Percentiles rank a stretch among this genome's conserved stretches.
These are phyloP conservation scores for Sylvilagus bachmani DNA, from an alignment of 2,113 vertebrate genomes.

Conservation along the genomic window DNA sequence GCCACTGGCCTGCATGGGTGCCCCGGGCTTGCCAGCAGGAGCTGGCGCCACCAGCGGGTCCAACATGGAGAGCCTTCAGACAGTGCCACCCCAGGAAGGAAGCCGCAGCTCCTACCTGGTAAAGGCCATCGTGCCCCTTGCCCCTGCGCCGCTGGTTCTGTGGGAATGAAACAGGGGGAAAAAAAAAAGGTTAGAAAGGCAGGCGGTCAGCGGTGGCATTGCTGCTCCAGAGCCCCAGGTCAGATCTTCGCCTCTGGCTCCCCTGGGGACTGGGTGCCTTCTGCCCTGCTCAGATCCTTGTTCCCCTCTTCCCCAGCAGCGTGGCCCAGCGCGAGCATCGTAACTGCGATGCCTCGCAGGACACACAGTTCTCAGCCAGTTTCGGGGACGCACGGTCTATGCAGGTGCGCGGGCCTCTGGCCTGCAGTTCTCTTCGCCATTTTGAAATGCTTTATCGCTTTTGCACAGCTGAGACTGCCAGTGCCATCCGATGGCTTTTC, in stretches of 20 bases:
- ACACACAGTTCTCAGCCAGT: neutral
- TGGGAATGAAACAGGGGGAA: conserved; percentile 8
- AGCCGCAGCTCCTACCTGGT: conserved; percentile 87
- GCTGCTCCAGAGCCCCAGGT: neutral
- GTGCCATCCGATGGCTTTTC: neutral
- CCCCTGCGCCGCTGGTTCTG: conserved; percentile 88
- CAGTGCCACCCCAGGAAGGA: fast-evolving
- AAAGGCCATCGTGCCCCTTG: conserved; percentile 88
- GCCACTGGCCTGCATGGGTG: fast-evolving
- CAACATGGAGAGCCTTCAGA: neutral
- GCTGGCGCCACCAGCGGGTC: neutral
- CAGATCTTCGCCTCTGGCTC: neutral
- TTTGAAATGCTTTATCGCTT: neutral
- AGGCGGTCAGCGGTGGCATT: neutral
- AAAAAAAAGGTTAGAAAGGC: neutral
- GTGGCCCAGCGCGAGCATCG: neutral
- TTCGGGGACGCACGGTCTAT: fast-evolving
- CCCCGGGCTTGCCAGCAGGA: neutral
- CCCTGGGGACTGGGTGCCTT: neutral
- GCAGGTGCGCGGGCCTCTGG: neutral
- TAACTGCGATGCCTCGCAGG: neutral
- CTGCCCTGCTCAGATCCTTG: neutral
- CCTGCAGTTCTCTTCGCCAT: fast-evolving
- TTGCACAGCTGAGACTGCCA: neutral
- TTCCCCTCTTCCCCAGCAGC: neutral